Conservation (phyloP, 2,797 vertebrate species). For the Acropternis orthonyx region DNA sequence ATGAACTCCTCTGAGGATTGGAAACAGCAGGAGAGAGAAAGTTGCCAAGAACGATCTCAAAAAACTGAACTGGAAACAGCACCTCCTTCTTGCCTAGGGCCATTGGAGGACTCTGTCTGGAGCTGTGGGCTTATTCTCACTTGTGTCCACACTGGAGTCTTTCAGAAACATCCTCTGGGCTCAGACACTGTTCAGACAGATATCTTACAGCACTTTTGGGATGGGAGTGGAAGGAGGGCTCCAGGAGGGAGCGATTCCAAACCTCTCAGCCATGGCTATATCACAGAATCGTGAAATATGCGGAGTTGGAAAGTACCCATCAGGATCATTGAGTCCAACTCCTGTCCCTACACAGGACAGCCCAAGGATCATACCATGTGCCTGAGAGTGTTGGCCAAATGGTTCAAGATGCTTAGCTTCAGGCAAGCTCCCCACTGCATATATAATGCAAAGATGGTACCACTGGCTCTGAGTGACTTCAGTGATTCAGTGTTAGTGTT, state of each 20-base stretch:
- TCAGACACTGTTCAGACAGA: not conserved
- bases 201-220: not conserved
- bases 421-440: not conserved
- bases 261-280: not conserved
- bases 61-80: not conserved
- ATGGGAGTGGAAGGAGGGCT: not conserved
- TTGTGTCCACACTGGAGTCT: not conserved
- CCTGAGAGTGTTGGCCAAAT: not conserved
- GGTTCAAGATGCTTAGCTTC: not conserved
- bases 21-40: not conserved
- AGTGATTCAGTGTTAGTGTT: not conserved
- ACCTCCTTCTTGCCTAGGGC: not conserved
- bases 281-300: not conserved
- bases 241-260: not conserved
- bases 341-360: rapidly evolving
- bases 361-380: not conserved
- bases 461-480: not conserved
- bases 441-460: not conserved
- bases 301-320: not conserved
- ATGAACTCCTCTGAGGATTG: not conserved
- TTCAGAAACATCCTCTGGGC: not conserved
- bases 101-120: not conserved
- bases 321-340: not conserved
- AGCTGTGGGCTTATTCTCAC: not conserved
- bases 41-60: slow-evolving; percentile 24